These are phyloP conservation scores for Philotrypesis tridentata DNA, from an alignment of 1,140 invertebrate species.

Conservation along the genomic window DNA sequence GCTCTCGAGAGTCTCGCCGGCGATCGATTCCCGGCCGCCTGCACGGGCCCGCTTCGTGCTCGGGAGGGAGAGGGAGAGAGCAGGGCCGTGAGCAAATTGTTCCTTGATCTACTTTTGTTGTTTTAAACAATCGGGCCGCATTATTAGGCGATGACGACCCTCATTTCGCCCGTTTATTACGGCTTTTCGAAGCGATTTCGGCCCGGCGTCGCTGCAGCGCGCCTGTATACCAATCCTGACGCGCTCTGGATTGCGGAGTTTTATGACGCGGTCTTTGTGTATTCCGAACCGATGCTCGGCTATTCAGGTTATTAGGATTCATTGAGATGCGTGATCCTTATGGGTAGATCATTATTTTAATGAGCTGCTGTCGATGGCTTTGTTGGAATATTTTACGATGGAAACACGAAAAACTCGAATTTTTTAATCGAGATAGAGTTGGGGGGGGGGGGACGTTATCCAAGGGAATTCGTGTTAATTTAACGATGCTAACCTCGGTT, in stretches of 20 bases:
- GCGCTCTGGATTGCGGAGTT: not conserved
- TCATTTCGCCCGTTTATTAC: not conserved
- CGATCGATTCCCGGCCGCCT: too few species aligned
- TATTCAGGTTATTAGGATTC: not conserved
- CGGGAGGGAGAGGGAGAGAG: too few species aligned
- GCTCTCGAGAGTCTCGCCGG: not conserved
- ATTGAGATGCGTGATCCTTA: not conserved
- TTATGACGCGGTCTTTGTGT: conserved; percentile 1
- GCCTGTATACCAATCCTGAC: too few species aligned
- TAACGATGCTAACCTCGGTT: not conserved
- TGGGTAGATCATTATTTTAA: not conserved
- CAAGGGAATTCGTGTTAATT: not conserved
- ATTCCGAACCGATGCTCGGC: not conserved
- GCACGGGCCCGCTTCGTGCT: too few species aligned
- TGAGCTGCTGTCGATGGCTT: not conserved
- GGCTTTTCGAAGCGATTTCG: not conserved
- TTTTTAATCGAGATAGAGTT: not conserved
- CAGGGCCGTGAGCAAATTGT: not conserved
- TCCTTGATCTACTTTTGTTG: not conserved
- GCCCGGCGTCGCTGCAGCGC: not conserved
- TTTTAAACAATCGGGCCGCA: conserved; percentile 29
- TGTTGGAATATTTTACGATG: not conserved
- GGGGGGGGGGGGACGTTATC: too few species aligned
- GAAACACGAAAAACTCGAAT: not conserved
- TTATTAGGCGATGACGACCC: conserved; percentile 13